phyloP scores from a whole-genome alignment of 2,113 vertebrate genomes.

The Callionymus lyra region DNA sequence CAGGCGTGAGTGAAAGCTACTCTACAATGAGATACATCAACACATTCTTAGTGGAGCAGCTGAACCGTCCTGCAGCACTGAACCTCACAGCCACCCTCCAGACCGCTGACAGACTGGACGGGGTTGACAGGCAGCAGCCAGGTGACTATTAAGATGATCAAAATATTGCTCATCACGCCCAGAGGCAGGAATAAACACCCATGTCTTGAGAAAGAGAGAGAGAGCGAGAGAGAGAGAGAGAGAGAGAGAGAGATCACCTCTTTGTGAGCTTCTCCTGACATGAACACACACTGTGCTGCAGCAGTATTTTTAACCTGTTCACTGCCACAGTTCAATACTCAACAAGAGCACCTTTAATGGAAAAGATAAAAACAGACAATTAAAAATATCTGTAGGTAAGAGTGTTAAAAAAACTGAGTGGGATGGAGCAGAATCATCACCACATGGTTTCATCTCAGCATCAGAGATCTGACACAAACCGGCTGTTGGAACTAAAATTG shows the following conservation, averaged over 20 bases:
- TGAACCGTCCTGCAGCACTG: conserved; percentile 11
- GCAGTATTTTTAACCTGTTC: conserved; percentile 55
- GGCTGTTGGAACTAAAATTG: too few species aligned
- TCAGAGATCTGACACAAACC: conserved; percentile 5
- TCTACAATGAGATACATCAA: conserved; percentile 31
- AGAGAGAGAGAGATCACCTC: too few species aligned
- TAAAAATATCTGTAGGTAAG: too few species aligned
- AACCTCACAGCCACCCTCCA: conserved; percentile 3
- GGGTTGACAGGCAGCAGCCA: conserved; percentile 15
- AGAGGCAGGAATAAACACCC: background rate
- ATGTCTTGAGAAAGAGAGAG: too few species aligned
- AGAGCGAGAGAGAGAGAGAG: too few species aligned
- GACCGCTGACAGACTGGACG: conserved; percentile 22
- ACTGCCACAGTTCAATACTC: conserved; percentile 7
- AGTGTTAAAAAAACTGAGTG: background rate
- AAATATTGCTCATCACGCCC: conserved; percentile 11
- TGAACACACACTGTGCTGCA: conserved; percentile 25
- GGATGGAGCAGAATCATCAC: conserved; percentile 11
- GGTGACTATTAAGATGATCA: conserved; percentile 13
- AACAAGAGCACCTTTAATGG: background rate
- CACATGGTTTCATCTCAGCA: conserved; percentile 23
- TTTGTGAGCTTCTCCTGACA: too few species aligned
- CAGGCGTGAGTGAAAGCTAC: conserved; percentile 18
- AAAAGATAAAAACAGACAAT: background rate
- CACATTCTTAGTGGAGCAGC: conserved; percentile 12